Evolutionary conservation across 2,888 invertebrate species (phyloP), one percentile per base, ranked within the genome.

Genomic region (Drosophila histrio): DNA sequence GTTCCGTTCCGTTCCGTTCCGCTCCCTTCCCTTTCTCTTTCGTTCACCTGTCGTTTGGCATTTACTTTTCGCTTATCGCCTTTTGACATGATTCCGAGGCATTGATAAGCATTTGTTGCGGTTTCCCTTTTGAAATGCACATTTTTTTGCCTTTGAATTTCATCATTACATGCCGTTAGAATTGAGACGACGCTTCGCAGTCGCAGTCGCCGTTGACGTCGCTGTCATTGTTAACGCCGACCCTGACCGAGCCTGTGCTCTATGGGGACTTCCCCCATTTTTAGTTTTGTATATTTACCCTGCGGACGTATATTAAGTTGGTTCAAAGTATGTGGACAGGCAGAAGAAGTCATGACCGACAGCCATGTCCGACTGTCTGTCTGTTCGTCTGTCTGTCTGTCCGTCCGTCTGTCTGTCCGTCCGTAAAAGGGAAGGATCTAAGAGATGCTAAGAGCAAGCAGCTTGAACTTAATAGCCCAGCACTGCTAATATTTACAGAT

Each of bases 91-190:
- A 50, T 52, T 58, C 58, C 58, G 58, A 36, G 11, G 32, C 46
- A 39, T 32, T 53, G 46, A 53, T 63, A 49, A 56, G 44, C 34
- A 43, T 58, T 47, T 53, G 44, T 68, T 68, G 60, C 60, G 68
- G 68, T 56, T 68, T 60, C 46, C 54, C 49, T 39, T 56, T 69
- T 50, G 38, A 4, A 50, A 50, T 56, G 54, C 49, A 44, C 8
- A 34, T 61, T 32, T 54, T n/a, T 47, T 54, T 54, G 47, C 39
- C 53, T 54, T 70, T 53, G 52, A 61, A 67, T 69, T 72, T 66
- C 67, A 66, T 66, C 67, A 66, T 56, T 54, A 72, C 39, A 34
- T 52, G 64, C 26, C 58, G 28, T 47, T 52, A 39, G 50, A 50
- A 58, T 50, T 43, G 22, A 43, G 38, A 28, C 43, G 39, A 13